Percentiles rank a stretch among this genome's conserved stretches.
phyloP scores from a whole-genome alignment of 92 coral and sea anemone genomes.

The Muricea muricata region DNA sequence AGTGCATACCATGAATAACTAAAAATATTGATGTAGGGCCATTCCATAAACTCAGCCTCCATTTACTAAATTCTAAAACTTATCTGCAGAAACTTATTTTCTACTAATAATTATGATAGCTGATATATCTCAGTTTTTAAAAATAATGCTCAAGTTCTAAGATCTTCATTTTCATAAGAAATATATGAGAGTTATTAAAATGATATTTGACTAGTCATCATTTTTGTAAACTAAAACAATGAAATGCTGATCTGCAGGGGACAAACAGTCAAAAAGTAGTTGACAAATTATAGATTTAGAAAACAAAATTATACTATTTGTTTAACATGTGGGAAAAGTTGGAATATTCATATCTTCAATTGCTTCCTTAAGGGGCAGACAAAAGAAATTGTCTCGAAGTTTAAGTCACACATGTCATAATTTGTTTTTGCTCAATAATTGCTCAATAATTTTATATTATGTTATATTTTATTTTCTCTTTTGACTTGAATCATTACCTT shows the following conservation, averaged over 20 bases:
- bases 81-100: not conserved
- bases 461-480: too few species aligned
- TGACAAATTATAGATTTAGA: not conserved
- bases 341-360: constrained; percentile 1
- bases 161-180: not conserved
- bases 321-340: constrained; percentile 4
- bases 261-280: not conserved
- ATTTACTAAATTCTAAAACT: not conserved
- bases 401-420: constrained; percentile 12
- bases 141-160: constrained; percentile 3
- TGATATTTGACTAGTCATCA: not conserved
- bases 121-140: constrained; percentile 13
- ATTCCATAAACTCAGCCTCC: not conserved
- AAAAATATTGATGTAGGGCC: too few species aligned
- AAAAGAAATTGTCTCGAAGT: not conserved
- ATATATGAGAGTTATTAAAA: not conserved
- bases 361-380: not conserved
- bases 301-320: not conserved
- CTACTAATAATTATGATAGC: constrained; percentile 12
- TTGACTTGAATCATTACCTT: too few species aligned
- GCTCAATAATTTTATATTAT: too few species aligned
- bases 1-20: too few species aligned
- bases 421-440: not conserved
- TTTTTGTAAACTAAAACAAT: constrained; percentile 8
- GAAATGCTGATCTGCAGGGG: not conserved